These are phyloP conservation scores for Phataginus tetradactyla DNA, from an alignment of 2,797 vertebrate species.

Conservation along the genomic window DNA sequence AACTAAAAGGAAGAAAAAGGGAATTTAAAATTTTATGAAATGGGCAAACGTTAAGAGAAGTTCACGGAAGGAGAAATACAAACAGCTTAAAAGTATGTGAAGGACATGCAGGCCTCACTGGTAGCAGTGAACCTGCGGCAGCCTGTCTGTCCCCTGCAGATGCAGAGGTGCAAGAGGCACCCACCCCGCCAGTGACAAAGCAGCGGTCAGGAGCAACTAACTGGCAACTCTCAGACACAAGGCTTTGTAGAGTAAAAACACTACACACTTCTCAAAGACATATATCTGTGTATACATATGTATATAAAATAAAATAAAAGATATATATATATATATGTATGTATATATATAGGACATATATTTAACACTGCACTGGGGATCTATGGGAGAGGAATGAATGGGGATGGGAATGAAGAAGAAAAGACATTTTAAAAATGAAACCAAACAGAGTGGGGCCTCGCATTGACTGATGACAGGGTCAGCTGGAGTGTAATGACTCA, in stretches of 20 bases:
- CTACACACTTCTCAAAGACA: not conserved
- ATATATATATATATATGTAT: too few relatives aligned
- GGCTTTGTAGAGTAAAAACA: not conserved
- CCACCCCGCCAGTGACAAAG: not conserved
- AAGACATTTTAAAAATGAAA: conserved; percentile 12
- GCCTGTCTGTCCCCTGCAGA: not conserved
- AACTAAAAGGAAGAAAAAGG: not conserved
- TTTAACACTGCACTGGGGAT: not conserved
- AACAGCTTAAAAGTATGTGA: not conserved
- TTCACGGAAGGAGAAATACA: not conserved
- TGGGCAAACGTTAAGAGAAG: not conserved
- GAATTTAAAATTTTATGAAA: not conserved
- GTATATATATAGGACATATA: not conserved
- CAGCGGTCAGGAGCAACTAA: not conserved
- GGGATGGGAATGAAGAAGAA: not conserved
- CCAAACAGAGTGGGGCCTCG: not conserved
- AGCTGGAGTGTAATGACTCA: not conserved
- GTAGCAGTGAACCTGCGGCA: not conserved
- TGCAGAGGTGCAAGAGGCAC: not conserved
- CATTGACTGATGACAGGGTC: not conserved
- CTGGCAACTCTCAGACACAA: not conserved
- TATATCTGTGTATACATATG: too few relatives aligned
- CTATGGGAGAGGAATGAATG: not conserved
- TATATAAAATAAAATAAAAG: too few relatives aligned
- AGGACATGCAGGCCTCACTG: not conserved